These are phyloP conservation scores for Platycheirus rosarum DNA, from an alignment of 2,888 invertebrate species.

Conservation along the genomic window DNA sequence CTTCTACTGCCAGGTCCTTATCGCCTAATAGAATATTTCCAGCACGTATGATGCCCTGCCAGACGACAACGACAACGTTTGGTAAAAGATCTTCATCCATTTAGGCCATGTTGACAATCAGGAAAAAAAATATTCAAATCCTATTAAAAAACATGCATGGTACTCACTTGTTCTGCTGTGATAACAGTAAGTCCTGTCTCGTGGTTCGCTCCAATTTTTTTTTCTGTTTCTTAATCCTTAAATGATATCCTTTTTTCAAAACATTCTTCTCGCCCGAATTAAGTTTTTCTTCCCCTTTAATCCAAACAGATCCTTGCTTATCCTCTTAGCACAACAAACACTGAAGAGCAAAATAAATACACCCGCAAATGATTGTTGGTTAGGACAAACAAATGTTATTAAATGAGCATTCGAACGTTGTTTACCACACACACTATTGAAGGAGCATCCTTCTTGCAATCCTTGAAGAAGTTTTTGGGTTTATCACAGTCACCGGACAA, in stretches of 20 bases:
- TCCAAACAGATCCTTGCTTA: slow-evolving; percentile 34
- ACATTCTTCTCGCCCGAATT: slow-evolving; percentile 46
- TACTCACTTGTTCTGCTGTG: slow-evolving; percentile 54
- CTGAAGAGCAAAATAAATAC: background rate
- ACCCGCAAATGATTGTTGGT: slow-evolving; percentile 10
- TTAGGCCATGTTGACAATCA: background rate
- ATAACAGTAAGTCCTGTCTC: slow-evolving; percentile 19
- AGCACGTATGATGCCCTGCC: slow-evolving; percentile 53
- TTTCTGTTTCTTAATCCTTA: slow-evolving; percentile 35
- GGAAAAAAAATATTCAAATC: slow-evolving; percentile 17
- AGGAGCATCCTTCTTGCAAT: slow-evolving; percentile 11
- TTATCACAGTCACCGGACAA: slow-evolving; percentile 48
- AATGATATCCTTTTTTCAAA: slow-evolving; percentile 47
- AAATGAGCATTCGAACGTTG: slow-evolving; percentile 16
- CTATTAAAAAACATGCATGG: background rate
- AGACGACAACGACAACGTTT: slow-evolving; percentile 33
- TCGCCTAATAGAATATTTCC: slow-evolving; percentile 43
- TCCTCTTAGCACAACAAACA: slow-evolving; percentile 38
- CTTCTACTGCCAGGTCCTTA: slow-evolving; percentile 29
- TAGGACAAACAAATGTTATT: slow-evolving; percentile 41
- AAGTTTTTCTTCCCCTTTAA: slow-evolving; percentile 1
- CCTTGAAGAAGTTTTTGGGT: background rate
- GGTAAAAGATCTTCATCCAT: background rate
- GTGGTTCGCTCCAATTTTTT: background rate
- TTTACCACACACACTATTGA: slow-evolving; percentile 44